A percentile compares a stretch with the other conserved stretches of the same genome.
These are phyloP conservation scores for Bergia sp. DNA, from an alignment of 92 coral and sea anemone genomes.

Conservation along the genomic window DNA sequence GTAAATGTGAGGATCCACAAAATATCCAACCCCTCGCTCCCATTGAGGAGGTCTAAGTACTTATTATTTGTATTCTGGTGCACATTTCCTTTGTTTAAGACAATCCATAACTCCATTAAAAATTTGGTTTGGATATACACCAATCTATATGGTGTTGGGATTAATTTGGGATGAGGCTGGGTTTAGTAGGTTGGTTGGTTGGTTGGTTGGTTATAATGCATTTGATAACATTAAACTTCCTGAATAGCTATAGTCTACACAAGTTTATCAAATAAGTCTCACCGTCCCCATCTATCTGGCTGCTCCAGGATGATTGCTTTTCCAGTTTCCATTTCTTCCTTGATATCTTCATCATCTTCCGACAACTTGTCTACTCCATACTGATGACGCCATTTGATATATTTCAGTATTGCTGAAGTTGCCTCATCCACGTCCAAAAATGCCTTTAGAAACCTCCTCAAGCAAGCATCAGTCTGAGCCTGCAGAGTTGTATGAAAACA, in stretches of 20 bases:
- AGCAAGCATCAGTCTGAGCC: slow-evolving; percentile 97
- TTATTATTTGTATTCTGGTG: too few species aligned
- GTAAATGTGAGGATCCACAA: too few species aligned
- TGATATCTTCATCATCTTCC: slow-evolving; percentile 83
- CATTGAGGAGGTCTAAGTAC: too few species aligned
- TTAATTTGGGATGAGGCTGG: too few species aligned
- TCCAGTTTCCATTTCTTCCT: slow-evolving; percentile 78
- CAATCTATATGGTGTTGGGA: too few species aligned
- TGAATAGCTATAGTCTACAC: too few species aligned
- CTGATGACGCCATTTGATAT: slow-evolving; percentile 91
- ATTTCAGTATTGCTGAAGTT: slow-evolving; percentile 75
- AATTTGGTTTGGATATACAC: too few species aligned
- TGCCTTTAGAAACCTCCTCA: slow-evolving; percentile 84
- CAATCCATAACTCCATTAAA: too few species aligned
- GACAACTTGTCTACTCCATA: slow-evolving; percentile 90
- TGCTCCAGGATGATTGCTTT: slow-evolving; percentile 82
- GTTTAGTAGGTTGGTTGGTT: too few species aligned
- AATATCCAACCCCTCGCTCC: too few species aligned
- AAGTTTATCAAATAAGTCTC: neutral
- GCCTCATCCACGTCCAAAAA: slow-evolving; percentile 89
- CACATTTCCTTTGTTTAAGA: too few species aligned
- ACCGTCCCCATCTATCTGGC: slow-evolving; percentile 92
- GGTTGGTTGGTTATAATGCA: neutral
- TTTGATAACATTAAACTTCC: too few species aligned
- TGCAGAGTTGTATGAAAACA: neutral